A percentile compares a stretch with the other conserved stretches of the same genome.
Conservation (phyloP, 2,113 vertebrate species). For the Lophura nycthemera region DNA sequence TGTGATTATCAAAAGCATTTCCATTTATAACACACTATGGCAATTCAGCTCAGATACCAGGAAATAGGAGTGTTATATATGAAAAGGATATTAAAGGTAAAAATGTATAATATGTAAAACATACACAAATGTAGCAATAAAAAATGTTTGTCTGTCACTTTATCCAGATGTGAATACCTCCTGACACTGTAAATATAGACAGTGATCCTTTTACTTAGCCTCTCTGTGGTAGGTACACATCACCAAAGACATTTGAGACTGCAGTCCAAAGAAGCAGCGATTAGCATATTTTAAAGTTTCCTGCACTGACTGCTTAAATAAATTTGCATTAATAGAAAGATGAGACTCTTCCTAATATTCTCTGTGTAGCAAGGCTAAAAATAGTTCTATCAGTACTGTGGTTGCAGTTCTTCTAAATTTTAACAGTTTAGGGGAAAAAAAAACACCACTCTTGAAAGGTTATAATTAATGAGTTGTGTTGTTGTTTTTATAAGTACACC, state of each 20-base stretch:
- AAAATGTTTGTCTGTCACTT: neutral
- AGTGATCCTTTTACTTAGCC: neutral
- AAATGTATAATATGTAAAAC: neutral
- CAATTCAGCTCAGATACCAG: neutral
- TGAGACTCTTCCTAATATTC: conserved; percentile 25
- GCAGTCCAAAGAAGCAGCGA: neutral
- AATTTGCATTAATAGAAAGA: conserved; percentile 60
- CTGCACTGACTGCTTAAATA: conserved; percentile 26
- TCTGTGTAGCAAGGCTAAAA: conserved; percentile 40
- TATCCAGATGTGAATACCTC: neutral
- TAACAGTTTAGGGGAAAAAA: conserved; percentile 9
- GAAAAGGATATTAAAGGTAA: neutral
- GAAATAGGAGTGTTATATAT: neutral
- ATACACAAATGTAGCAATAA: neutral
- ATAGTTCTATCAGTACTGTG: conserved; percentile 29
- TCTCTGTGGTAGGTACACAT: neutral
- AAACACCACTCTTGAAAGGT: conserved; percentile 5
- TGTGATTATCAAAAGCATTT: neutral
- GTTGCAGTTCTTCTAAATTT: conserved; percentile 7
- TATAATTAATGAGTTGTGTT: conserved; percentile 50
- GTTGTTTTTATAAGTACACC: neutral
- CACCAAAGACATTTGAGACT: neutral
- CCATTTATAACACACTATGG: neutral
- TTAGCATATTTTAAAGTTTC: neutral
- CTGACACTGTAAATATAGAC: neutral